Evolutionary conservation across 2,888 invertebrate species (phyloP).

Genomic region (Drosophila pseudotakahashii): DNA sequence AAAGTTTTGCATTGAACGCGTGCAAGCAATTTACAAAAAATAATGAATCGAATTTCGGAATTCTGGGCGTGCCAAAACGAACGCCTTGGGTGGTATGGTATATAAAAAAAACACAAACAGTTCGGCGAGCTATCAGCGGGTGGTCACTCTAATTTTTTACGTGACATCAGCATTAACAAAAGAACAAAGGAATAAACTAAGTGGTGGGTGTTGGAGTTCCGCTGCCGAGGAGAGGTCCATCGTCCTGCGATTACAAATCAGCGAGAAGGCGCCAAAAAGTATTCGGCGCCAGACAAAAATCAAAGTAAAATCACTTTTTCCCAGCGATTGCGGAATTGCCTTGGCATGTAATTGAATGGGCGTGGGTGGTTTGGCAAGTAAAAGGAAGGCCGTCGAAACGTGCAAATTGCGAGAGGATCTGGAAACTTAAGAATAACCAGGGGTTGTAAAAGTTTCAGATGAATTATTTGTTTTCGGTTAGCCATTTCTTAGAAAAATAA

Average conservation of each 20-base stretch:
- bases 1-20: conserved; percentile 73
- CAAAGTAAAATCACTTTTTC: conserved; percentile 49
- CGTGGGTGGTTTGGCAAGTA: conserved; percentile 36
- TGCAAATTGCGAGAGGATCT: conserved; percentile 47
- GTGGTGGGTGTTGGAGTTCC: conserved; percentile 33
- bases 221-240: conserved; percentile 6
- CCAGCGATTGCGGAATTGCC: conserved; percentile 43
- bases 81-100: conserved; percentile 65
- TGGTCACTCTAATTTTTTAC: conserved; percentile 76
- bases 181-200: conserved; percentile 26
- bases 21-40: conserved; percentile 64
- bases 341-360: conserved; percentile 62
- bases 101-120: conserved; percentile 2
- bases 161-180: conserved; percentile 59
- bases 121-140: conserved; percentile 61
- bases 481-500: no score
- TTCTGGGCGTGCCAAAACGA: conserved; percentile 69
- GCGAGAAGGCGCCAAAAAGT: conserved; percentile 69
- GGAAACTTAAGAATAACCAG: not conserved
- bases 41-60: conserved; percentile 58
- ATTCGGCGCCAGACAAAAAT: conserved; percentile 63
- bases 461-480: not conserved
- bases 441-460: conserved; percentile 2
- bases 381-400: conserved; percentile 52
- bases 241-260: conserved; percentile 59